Conservation (phyloP, 2,888 invertebrate species). For the Lamproptera curius region DNA sequence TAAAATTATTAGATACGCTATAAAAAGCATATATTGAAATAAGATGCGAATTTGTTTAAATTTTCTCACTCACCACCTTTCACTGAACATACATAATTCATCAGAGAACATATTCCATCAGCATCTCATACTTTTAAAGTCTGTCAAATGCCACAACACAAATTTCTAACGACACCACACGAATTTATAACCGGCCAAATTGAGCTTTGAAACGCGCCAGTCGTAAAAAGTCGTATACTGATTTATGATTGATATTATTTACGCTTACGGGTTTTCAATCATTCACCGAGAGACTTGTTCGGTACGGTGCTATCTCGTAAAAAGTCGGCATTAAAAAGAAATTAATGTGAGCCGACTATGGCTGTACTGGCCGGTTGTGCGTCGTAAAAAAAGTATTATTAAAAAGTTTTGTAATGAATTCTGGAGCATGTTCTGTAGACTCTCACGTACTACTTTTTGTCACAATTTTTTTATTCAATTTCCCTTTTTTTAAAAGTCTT, state of each 20-base stretch:
- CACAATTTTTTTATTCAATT: too few relatives aligned
- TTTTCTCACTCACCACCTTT: too few relatives aligned
- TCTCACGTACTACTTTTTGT: too few relatives aligned
- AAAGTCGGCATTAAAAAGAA: conserved; percentile 1
- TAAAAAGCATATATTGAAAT: too few relatives aligned
- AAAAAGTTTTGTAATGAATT: conserved; percentile 17
- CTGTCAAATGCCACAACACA: too few relatives aligned
- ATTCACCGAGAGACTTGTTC: background rate
- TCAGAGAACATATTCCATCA: too few relatives aligned
- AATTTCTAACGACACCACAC: background rate
- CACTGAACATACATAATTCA: too few relatives aligned
- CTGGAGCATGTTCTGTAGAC: background rate
- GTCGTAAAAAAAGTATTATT: conserved; percentile 16
- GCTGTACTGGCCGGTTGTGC: background rate
- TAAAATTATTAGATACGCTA: background rate
- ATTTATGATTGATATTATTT: conserved; percentile 1
- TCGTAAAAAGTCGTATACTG: background rate
- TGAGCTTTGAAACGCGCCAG: background rate
- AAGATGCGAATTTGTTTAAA: too few relatives aligned
- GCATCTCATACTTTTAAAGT: too few relatives aligned
- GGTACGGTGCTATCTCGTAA: background rate
- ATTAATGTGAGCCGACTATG: background rate
- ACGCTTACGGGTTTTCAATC: background rate
- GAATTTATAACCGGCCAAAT: background rate
- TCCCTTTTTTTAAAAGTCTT: too few relatives aligned